Conservation (phyloP, 2,888 invertebrate species). For the Cerastis rubricosa region DNA sequence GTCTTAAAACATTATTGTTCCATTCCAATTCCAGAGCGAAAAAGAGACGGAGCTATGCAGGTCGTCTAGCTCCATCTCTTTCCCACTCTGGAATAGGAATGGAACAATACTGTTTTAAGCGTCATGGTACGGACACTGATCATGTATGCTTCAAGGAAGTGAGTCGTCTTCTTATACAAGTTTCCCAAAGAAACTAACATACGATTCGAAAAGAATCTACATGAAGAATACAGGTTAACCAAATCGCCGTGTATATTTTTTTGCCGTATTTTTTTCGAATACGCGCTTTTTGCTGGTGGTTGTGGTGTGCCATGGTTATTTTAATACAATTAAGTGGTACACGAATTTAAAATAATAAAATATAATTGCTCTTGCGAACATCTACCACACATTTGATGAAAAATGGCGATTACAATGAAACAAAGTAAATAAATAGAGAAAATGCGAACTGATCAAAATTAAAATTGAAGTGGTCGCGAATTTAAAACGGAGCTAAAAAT, state of each 20-base stretch:
- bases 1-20: no score
- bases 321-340: no score
- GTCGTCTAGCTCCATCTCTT: no score
- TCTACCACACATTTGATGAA: background rate
- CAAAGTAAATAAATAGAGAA: background rate
- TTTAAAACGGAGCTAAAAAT: background rate
- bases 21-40: no score
- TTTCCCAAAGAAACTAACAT: background rate
- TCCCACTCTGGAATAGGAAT: no score
- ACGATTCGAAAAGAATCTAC: background rate
- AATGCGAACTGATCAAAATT: background rate
- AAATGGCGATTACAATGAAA: background rate
- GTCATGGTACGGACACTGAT: no score
- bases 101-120: no score
- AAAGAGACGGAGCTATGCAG: no score
- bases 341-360: background rate
- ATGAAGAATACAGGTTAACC: no score
- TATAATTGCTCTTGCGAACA: conserved; percentile 25
- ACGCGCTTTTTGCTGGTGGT: background rate
- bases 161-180: background rate
- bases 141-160: no score
- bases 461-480: background rate
- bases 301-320: no score
- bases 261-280: background rate
- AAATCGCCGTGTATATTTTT: background rate